phyloP scores from a whole-genome alignment of 2,888 invertebrate genomes.

The Eulithis testata region DNA sequence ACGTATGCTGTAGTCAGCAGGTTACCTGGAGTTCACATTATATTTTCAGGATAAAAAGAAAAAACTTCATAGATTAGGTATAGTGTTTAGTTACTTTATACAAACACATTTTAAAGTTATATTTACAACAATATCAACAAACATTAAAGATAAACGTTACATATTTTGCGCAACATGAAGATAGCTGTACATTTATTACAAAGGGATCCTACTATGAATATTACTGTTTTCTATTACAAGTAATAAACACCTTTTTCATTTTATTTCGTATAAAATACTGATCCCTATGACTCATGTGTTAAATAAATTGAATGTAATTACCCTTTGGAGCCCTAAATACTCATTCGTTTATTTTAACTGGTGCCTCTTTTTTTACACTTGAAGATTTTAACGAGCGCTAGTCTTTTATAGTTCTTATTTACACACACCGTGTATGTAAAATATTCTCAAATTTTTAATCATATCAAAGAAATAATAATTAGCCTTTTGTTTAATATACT shows the following conservation, averaged over 20 bases:
- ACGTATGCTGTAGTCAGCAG: too few species aligned
- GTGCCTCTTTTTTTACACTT: background rate
- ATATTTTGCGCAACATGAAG: constrained; percentile 52
- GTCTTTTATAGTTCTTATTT: background rate
- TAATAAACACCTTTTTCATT: constrained; percentile 4
- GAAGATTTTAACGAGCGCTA: constrained; percentile 1
- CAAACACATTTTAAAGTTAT: constrained; percentile 51
- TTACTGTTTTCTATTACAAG: constrained; percentile 24
- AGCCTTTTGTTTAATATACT: constrained; percentile 7
- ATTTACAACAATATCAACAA: constrained; percentile 79
- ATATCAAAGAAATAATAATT: constrained; percentile 4
- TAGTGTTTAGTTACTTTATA: constrained; percentile 36
- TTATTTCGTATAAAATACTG: constrained; percentile 47
- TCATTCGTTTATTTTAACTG: background rate
- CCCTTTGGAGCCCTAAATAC: constrained; percentile 55
- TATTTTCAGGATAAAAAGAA: constrained; percentile 10
- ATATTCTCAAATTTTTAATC: constrained; percentile 2
- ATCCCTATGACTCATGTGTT: constrained; percentile 56
- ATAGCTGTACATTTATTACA: constrained; percentile 58
- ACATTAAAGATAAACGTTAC: constrained; percentile 40
- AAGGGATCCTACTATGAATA: constrained; percentile 39
- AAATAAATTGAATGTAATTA: constrained; percentile 45
- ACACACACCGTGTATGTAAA: constrained; percentile 18
- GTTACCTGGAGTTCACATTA: too few species aligned
- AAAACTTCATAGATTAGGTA: constrained; percentile 28